phyloP scores from a whole-genome alignment of 2,888 invertebrate genomes.

The Caradrina clavipalpis region DNA sequence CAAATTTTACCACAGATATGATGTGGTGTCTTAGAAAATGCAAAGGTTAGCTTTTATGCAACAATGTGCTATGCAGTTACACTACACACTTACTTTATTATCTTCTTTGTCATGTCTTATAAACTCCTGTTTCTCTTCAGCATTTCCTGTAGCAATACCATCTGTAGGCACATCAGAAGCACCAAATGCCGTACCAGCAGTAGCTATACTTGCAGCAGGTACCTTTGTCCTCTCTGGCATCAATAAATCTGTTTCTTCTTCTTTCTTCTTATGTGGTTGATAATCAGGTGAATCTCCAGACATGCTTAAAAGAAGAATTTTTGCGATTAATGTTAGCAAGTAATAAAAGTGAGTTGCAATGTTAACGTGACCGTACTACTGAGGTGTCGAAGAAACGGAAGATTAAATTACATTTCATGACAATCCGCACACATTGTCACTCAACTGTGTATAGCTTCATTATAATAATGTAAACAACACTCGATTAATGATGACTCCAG shows the following conservation, averaged over 20 bases:
- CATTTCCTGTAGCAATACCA: slow-evolving; percentile 59
- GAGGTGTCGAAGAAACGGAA: slow-evolving; percentile 34
- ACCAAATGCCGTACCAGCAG: slow-evolving; percentile 63
- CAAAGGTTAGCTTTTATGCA: background rate
- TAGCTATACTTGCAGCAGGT: slow-evolving; percentile 66
- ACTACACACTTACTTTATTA: slow-evolving; percentile 72
- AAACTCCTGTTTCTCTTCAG: slow-evolving; percentile 78
- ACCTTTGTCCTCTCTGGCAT: slow-evolving; percentile 72
- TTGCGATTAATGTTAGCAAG: slow-evolving; percentile 52
- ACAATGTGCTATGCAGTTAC: background rate
- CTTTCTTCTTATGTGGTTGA: slow-evolving; percentile 80
- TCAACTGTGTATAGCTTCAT: slow-evolving; percentile 57
- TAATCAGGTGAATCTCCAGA: slow-evolving; percentile 82
- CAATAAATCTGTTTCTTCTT: slow-evolving; percentile 78
- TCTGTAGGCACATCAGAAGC: slow-evolving; percentile 68
- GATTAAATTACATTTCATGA: slow-evolving; percentile 64
- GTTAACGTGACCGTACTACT: slow-evolving; percentile 26
- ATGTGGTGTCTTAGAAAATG: background rate
- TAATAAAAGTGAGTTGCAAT: slow-evolving; percentile 32
- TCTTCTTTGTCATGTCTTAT: slow-evolving; percentile 74
- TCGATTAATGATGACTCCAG: slow-evolving; percentile 55
- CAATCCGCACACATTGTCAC: slow-evolving; percentile 57
- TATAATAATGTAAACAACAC: slow-evolving; percentile 73
- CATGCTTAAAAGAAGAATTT: slow-evolving; percentile 78
- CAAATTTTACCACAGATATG: background rate